A percentile compares a stretch with the other conserved stretches of the same genome.
Evolutionary conservation across 2,888 invertebrate species (phyloP).

Genomic region (Nomada hirtipes): DNA sequence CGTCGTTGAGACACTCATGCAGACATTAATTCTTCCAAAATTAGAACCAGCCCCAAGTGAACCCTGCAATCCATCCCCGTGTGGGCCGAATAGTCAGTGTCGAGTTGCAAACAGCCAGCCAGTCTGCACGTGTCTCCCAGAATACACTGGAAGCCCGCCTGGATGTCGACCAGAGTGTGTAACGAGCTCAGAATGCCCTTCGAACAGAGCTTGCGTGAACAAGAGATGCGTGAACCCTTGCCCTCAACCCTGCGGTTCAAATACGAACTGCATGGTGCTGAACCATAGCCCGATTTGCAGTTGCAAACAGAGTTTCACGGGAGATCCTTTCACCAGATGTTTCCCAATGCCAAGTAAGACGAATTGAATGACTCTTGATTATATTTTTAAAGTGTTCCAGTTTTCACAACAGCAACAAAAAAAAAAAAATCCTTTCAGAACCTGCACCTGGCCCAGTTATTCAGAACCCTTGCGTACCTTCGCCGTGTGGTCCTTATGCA

Average conservation of each 20-base stretch:
- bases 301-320: slow-evolving; percentile 85
- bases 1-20: neutral
- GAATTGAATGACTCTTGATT: neutral
- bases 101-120: slow-evolving; percentile 83
- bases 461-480: slow-evolving; percentile 85
- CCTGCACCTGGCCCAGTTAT: slow-evolving; percentile 34
- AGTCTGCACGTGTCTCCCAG: slow-evolving; percentile 90
- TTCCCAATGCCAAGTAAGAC: slow-evolving; percentile 44
- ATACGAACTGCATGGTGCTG: slow-evolving; percentile 88
- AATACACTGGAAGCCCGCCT: slow-evolving; percentile 91
- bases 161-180: slow-evolving; percentile 92
- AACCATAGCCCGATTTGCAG: slow-evolving; percentile 87
- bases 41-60: slow-evolving; percentile 53
- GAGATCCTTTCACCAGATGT: slow-evolving; percentile 87
- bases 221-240: slow-evolving; percentile 90
- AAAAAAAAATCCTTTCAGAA: slow-evolving; percentile 28
- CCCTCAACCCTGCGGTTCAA: slow-evolving; percentile 85
- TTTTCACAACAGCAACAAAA: neutral
- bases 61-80: slow-evolving; percentile 84
- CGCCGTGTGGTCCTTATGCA: slow-evolving; percentile 87
- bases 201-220: slow-evolving; percentile 91
- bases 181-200: slow-evolving; percentile 91
- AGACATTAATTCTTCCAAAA: slow-evolving; percentile 69
- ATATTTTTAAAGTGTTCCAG: neutral
- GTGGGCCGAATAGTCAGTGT: slow-evolving; percentile 85